Base-by-base conservation (phyloP, 2,888 invertebrate genomes). In the Meiosimyza decipiens region DNA sequence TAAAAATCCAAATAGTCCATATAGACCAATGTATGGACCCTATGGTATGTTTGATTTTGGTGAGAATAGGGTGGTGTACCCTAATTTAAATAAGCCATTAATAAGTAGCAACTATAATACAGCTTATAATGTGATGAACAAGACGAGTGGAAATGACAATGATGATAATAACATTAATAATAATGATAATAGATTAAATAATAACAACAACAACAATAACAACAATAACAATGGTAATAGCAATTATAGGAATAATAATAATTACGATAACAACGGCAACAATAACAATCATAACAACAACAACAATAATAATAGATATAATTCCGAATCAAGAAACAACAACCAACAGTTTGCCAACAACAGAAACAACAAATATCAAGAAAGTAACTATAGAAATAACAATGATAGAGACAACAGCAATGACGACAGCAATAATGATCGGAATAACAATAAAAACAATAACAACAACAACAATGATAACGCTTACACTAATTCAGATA, bases 1-100 rank as follows among this genome's bases (percentile, higher is more conserved):
- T 63, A 77, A 80, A 51, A 76, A 75, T 0, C 1, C 60, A 0
- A 55, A 55, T 22, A 3, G 6, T 0, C 40, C 40, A 40, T 40
- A 9, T 40, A 40, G 40, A 9, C 40, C 40, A 6, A 9, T 9
- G 40, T 40, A 40, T 40, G 40, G 40, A 9, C 40, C 40, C 6
- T 9, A 7, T 40, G 40, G 40, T 40, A 40, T 40, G 9, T 40
- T 40, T 40, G 4, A 40, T 40, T 40, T 40, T 40, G 40, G 1
- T 40, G 40, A 40, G 40, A 40, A 7, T 9, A 6, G 4, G 6
- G 40, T 7, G 9, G 40, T 9, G 2, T 40, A 7, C 6, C 55
- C 16, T 3, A 67, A 72, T n/a, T 18, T 67, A 2, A 59, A 9
- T 52, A 72, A 11, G 33, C 50, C 13, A 18, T 16, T 33, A 22